phyloP scores from a whole-genome alignment of 2,888 invertebrate species.

The Nesidiocoris tenuis region DNA sequence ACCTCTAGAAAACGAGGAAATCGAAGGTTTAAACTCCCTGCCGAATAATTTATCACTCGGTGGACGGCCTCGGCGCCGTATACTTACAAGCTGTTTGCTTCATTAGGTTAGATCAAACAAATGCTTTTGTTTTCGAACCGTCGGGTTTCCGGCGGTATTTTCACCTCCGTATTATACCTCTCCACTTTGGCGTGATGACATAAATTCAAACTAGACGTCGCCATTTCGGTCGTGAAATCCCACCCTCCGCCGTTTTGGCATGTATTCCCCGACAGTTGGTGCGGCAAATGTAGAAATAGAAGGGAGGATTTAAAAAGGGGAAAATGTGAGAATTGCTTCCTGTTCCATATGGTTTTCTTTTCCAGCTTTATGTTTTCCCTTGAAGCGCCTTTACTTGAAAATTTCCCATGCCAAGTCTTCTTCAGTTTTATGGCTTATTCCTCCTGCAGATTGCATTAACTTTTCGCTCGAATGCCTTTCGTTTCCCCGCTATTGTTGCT shows the following conservation, averaged over 20 bases:
- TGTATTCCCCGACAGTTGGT: too few species aligned
- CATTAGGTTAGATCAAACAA: conserved; percentile 32
- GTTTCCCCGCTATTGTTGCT: too few species aligned
- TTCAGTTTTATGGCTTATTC: too few species aligned
- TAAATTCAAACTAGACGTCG: neutral
- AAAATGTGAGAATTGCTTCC: too few species aligned
- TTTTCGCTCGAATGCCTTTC: too few species aligned
- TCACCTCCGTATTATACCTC: neutral
- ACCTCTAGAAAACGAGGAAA: neutral
- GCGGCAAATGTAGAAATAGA: too few species aligned
- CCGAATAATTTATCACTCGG: conserved; percentile 27
- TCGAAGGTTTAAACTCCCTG: conserved; percentile 20
- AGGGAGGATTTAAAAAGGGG: too few species aligned
- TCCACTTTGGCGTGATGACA: neutral
- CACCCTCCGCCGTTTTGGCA: neutral
- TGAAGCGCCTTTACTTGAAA: too few species aligned
- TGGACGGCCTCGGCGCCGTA: neutral
- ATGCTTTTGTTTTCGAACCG: neutral
- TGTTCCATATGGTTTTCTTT: too few species aligned
- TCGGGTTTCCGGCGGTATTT: neutral
- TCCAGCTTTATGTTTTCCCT: too few species aligned
- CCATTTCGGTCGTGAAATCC: neutral
- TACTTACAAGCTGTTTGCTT: conserved; percentile 36
- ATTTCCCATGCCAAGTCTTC: too few species aligned
- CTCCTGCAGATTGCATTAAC: too few species aligned